These are phyloP conservation scores for Lophura nycthemera DNA, from an alignment of 2,113 vertebrate genomes.

Conservation along the genomic window DNA sequence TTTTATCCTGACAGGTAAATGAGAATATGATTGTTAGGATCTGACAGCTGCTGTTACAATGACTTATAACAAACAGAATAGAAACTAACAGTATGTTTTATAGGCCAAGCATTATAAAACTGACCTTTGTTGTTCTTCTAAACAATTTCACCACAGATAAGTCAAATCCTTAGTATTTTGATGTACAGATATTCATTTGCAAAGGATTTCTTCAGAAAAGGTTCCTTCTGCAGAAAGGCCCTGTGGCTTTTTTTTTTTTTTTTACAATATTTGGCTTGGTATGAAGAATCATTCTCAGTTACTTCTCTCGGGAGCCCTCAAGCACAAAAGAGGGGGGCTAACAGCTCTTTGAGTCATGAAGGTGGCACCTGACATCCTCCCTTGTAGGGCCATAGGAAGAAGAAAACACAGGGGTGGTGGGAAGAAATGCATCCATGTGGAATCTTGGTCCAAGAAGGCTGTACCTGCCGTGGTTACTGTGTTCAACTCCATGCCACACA, in stretches of 20 bases:
- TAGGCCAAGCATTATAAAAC: neutral
- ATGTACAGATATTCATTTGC: neutral
- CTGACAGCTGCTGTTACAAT: neutral
- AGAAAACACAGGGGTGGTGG: neutral
- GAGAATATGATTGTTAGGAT: neutral
- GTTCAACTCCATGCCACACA: neutral
- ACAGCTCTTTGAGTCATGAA: neutral
- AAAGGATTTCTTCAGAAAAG: neutral
- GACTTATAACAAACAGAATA: neutral
- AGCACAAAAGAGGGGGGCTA: rapidly evolving
- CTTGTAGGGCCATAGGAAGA: neutral
- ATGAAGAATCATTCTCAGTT: neutral
- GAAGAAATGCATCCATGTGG: neutral
- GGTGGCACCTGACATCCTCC: neutral
- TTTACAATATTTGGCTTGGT: neutral
- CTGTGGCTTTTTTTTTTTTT: neutral
- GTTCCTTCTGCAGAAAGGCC: neutral
- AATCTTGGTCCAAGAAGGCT: neutral
- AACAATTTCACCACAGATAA: neutral
- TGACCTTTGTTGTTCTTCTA: neutral
- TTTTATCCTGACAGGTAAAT: neutral
- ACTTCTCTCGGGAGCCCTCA: neutral
- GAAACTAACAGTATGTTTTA: neutral
- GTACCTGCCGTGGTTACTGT: neutral
- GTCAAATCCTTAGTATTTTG: neutral